Evolutionary conservation across 2,113 vertebrate genomes (phyloP).

Genomic region (Lepus europaeus): DNA sequence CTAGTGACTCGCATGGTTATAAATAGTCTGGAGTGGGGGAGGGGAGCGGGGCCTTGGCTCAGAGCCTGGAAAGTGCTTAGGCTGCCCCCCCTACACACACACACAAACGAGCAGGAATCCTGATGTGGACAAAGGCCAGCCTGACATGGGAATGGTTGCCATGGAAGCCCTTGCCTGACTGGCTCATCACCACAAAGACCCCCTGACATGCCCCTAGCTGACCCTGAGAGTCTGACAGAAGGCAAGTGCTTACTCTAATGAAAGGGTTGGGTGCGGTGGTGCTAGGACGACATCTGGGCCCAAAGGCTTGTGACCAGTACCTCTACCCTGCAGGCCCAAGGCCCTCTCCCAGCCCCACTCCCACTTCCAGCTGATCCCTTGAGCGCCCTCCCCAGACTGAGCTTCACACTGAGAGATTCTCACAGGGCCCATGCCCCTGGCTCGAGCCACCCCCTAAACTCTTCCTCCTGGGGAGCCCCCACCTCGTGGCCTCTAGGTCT

Average conservation of each 20-base stretch:
- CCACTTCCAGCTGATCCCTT: not conserved
- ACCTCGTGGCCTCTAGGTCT: constrained; percentile 68
- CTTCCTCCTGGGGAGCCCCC: not conserved
- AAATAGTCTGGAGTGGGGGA: constrained; percentile 72
- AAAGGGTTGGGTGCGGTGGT: not conserved
- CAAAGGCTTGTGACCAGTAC: not conserved
- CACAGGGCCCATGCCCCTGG: not conserved
- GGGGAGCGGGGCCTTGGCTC: constrained; percentile 67
- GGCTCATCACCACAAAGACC: not conserved
- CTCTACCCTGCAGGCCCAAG: not conserved
- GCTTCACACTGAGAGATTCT: not conserved
- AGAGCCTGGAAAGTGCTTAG: constrained; percentile 68
- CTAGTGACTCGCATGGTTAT: constrained; percentile 68
- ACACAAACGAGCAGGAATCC: not conserved
- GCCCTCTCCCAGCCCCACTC: not conserved
- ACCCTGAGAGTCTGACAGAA: constrained; percentile 17
- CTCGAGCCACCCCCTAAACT: not conserved
- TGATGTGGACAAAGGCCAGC: constrained; percentile 63
- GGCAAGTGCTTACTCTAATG: constrained; percentile 18
- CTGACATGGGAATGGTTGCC: constrained; percentile 59
- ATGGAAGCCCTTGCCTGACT: constrained; percentile 65
- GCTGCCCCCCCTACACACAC: not conserved
- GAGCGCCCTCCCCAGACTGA: not conserved
- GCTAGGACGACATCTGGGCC: not conserved
- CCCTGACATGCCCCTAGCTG: not conserved